A percentile compares a stretch with the other conserved stretches of the same genome.
Evolutionary conservation across 2,888 invertebrate genomes (phyloP).

Genomic region (Petrophora chlorosata): DNA sequence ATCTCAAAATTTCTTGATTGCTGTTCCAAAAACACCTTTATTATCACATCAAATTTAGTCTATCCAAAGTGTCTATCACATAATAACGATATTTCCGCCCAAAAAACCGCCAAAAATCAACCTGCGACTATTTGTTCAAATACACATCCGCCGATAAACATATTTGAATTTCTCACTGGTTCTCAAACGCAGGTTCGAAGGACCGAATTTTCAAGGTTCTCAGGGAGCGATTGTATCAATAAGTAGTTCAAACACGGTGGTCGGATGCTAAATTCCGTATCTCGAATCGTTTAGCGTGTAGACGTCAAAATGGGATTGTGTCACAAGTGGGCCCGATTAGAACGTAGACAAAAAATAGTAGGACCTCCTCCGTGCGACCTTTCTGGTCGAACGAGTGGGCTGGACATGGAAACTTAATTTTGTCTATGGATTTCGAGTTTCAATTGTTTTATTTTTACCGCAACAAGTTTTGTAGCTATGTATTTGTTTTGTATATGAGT

Average conservation of each 20-base stretch:
- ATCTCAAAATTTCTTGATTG: no score
- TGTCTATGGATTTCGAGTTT: constrained; percentile 18
- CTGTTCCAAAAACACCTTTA: no score
- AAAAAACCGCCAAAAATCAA: constrained; percentile 19
- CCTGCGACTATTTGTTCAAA: constrained; percentile 20
- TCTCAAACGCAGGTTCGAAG: constrained; percentile 49
- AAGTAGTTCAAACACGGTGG: constrained; percentile 67
- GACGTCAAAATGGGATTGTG: constrained; percentile 48
- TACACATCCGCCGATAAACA: constrained; percentile 56
- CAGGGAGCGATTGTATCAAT: constrained; percentile 68
- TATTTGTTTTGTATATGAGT: no score
- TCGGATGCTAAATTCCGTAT: constrained; percentile 79
- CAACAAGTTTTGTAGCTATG: no score
- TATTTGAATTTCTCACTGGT: constrained; percentile 76
- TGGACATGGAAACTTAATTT: constrained; percentile 26
- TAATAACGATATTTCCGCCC: constrained; percentile 15
- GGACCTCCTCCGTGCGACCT: constrained; percentile 47
- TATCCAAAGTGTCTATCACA: no score
- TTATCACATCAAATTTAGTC: no score
- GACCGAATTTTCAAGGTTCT: no score
- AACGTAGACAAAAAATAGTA: constrained; percentile 34
- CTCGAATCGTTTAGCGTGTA: constrained; percentile 67
- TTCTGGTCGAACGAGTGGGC: constrained; percentile 24
- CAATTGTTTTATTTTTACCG: constrained; percentile 4
- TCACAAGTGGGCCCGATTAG: constrained; percentile 51